Evolutionary conservation across 2,113 vertebrate genomes (phyloP), one percentile per base, ranked within the genome.

Genomic region (Thamnophis sirtalis): DNA sequence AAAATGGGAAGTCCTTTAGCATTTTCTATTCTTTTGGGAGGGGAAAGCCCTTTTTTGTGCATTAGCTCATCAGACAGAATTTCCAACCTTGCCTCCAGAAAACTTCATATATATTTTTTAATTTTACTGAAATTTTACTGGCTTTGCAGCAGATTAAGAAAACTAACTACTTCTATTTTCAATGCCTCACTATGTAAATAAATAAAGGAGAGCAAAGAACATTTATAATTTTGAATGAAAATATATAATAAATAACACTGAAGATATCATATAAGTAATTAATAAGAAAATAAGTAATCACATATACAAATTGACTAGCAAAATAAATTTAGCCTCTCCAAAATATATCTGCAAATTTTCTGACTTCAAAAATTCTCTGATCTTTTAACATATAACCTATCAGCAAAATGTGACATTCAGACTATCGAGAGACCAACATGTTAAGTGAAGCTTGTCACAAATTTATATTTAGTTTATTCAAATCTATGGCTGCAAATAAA

Each of bases 11-110:
- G 28, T 63, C 60, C 60, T 63, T 11, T n/a, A 13, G 10, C 26
- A 63, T 63, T 63, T 63, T 28, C 10, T 63, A 63, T 28, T 63
- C 56, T 58, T 58, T 58, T 24, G 21, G 2, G 7, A 5, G 19
- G 1, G 0, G 0, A 0, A 8, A 58, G 4, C 8, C 9, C 3
- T 28, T 9, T 26, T 9, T 11, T 11, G 9, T 13, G 26, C 3
- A 5, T 63, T 63, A 63, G 60, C 9, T 63, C 60, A 63, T 63
- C 4, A 11, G 26, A 63, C 26, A 63, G 60, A 63, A 63, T 28
- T 63, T 63, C 60, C 26, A 63, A 28, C 26, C 60, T 1, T 8
- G 1, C 28, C 60, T 28, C 26, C 26, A 63, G 9, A 63, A 63
- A 63, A 28, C 60, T 26, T 26, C 2, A 60, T 60, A 10, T 3